Evolutionary conservation across 2,113 vertebrate species (phyloP), one percentile per base, ranked within the genome.

Genomic region (Eonycteris spelaea): DNA sequence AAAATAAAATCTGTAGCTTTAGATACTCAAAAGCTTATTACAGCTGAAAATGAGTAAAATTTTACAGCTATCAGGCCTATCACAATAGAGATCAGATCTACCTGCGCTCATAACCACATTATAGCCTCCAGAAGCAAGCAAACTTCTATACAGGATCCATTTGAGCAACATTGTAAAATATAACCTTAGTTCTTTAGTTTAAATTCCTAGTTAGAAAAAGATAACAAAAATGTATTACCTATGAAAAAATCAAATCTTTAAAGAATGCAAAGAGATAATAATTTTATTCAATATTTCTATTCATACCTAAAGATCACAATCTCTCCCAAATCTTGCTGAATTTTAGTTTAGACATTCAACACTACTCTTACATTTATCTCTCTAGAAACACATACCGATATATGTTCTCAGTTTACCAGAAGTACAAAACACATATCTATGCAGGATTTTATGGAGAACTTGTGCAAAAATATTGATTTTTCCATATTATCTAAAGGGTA

Each of bases 11-110:
- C 67, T 43, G 10, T 38, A 86, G 78, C 14, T 97, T 35, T 59
- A 38, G 59, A 84, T 84, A 61, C 45, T 95, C 11, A 77, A 95
- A 97, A 96, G n/a, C 53, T 95, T 88, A 87, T 84, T 97, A 68
- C 15, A 45, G 73, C 92, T 93, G 53, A 97, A 96, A 93, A 68
- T 70, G 26, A 63, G 79, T 19, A 80, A 94, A 94, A 94, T 73
- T 80, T 71, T 80, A 80, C 0, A 77, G 70, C 4, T 24, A 59
- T 33, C 33, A 38, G 75, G 65, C 53, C 83, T 63, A 77, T 93
- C 89, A 96, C 24, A 84, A 91, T 33, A 78, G 85, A 77, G 38
- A 48, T 92, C 73, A 97, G 43, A 80, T 82, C 53, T 79, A 53
- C 73, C 15, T 71, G 26, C 68, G 45, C 65, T 86, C 65, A 80